Evolutionary conservation across 2,113 vertebrate genomes (phyloP).

Genomic region (Psittacula cyanocephala): DNA sequence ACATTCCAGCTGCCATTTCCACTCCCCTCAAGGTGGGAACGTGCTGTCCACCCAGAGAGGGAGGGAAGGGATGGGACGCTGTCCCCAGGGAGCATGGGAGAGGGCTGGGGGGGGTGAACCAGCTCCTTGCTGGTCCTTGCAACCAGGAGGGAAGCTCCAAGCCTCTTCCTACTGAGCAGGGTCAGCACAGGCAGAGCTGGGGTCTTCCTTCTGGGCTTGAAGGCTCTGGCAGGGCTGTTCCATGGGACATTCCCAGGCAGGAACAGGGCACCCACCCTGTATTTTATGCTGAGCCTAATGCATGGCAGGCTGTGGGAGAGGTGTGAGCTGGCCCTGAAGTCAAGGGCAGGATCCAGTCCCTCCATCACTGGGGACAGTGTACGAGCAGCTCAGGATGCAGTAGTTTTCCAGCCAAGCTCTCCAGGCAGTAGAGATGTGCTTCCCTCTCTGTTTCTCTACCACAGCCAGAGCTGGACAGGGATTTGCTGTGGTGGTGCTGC

Average conservation of each 20-base stretch:
- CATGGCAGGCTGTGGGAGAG: not conserved
- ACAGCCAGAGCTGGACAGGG: not conserved
- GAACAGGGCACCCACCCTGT: not conserved
- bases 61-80: not conserved
- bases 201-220: not conserved
- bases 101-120: not conserved
- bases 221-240: not conserved
- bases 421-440: not conserved
- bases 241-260: not conserved
- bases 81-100: not conserved
- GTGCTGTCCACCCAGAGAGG: not conserved
- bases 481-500: not conserved
- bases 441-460: not conserved
- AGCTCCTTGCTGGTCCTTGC: not conserved
- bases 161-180: not conserved
- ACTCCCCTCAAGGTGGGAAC: slow-evolving; percentile 61
- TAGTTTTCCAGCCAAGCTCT: not conserved
- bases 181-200: not conserved
- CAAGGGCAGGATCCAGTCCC: not conserved
- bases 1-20: slow-evolving; percentile 70
- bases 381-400: not conserved
- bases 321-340: not conserved
- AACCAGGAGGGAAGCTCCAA: not conserved
- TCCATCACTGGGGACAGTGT: not conserved
- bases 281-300: not conserved